Evolutionary conservation across 2,888 invertebrate genomes (phyloP).

Genomic region (Oegoconia quadripuncta): DNA sequence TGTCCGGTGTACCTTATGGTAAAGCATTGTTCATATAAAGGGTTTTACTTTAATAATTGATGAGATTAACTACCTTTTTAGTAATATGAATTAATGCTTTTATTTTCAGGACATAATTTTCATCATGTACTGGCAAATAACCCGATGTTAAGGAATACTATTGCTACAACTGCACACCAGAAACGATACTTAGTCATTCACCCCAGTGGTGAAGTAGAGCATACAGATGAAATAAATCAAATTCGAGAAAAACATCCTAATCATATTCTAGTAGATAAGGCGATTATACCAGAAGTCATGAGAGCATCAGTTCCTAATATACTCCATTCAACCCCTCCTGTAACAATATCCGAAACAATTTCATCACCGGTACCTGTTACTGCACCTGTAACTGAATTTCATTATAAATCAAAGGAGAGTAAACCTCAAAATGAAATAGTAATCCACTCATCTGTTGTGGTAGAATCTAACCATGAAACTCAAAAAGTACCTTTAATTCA

Average conservation of each 20-base stretch:
- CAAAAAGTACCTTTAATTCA: too few relatives aligned
- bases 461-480: too few relatives aligned
- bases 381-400: too few relatives aligned
- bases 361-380: too few relatives aligned
- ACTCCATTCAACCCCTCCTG: too few relatives aligned
- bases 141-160: slow-evolving; percentile 4
- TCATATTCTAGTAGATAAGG: slow-evolving; percentile 26
- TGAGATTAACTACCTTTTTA: neutral
- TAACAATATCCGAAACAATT: too few relatives aligned
- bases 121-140: neutral
- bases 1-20: neutral
- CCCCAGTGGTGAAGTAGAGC: slow-evolving; percentile 41
- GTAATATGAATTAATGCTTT: too few relatives aligned
- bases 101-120: slow-evolving; percentile 1
- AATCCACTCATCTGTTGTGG: too few relatives aligned
- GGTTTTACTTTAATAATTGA: neutral
- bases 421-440: too few relatives aligned
- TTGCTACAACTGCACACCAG: slow-evolving; percentile 22
- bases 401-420: too few relatives aligned
- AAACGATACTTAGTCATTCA: slow-evolving; percentile 40
- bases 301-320: slow-evolving; percentile 10
- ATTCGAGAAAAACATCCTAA: slow-evolving; percentile 30
- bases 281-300: neutral
- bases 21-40: neutral
- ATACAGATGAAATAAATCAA: slow-evolving; percentile 33